These are phyloP conservation scores for Nothobranchius furzeri DNA, from an alignment of 2,113 vertebrate genomes.

Conservation along the genomic window DNA sequence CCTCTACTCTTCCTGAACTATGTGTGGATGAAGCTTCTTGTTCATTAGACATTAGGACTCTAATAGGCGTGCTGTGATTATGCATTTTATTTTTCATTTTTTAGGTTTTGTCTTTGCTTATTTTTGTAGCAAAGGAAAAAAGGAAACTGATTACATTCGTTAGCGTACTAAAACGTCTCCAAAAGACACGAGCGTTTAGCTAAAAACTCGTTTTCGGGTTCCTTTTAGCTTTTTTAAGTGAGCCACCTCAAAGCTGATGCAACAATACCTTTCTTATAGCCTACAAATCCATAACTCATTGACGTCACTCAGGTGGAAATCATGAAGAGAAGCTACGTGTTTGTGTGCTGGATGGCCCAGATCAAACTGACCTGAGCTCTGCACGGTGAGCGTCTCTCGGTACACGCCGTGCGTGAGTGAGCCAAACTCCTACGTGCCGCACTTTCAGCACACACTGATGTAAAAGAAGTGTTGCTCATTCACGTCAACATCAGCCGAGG, in stretches of 20 bases:
- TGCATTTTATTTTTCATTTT: too few species aligned
- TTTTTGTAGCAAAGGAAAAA: too few species aligned
- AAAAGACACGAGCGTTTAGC: slow-evolving; percentile 15
- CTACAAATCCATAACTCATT: neutral
- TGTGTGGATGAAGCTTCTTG: too few species aligned
- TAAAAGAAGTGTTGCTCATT: slow-evolving; percentile 23
- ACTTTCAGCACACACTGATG: neutral
- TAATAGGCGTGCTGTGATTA: too few species aligned
- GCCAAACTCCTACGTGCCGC: slow-evolving; percentile 34
- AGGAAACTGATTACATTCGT: too few species aligned
- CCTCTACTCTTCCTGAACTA: too few species aligned
- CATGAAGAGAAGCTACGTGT: neutral
- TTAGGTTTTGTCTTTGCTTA: too few species aligned
- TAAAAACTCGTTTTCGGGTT: neutral
- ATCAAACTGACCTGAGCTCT: slow-evolving; percentile 1
- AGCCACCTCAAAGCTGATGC: neutral
- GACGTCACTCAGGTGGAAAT: slow-evolving; percentile 5
- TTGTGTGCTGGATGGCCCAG: neutral
- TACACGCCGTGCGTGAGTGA: neutral
- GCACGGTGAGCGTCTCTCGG: slow-evolving; percentile 10
- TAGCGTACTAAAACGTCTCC: too few species aligned
- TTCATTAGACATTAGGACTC: too few species aligned
- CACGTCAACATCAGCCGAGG: slow-evolving; percentile 15
- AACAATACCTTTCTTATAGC: neutral
- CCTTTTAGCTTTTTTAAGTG: neutral